Base-by-base conservation (phyloP, 2,888 invertebrate species). In the Dicyrtomina minuta region DNA sequence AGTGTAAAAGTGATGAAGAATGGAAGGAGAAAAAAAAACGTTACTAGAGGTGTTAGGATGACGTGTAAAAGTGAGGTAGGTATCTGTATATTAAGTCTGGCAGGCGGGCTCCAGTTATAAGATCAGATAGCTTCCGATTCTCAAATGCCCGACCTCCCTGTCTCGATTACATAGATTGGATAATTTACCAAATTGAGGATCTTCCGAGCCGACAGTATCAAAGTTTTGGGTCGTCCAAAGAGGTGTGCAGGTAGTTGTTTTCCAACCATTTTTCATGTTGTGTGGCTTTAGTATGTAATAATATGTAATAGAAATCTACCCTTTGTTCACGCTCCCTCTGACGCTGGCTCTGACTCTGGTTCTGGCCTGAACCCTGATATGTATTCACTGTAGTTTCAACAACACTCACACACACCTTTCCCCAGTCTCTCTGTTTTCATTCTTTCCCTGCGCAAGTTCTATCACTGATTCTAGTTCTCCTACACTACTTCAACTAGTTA, bases 121-220 rank as follows among this genome's bases (percentile, higher is more conserved):
- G 51, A 66, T 66, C 39, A 66, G 58, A 66, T 58, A 66, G 58
- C 59, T 58, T 66, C 66, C 51, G 66, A 70, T 60, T 70, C 65
- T 60, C 59, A 17, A 60, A 22, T 66, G 33, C n/a, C 66, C 70
- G 60, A 53, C 70, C 66, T 70, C 70, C 66, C 66, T 65, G 65
- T 70, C 70, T 70, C 65, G 55, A 70, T 70, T 70, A 65, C 65
- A 65, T 65, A 70, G 66, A 70, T 70, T 70, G 59, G 66, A 70
- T 70, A 70, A 70, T 70, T 70, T 72, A 70, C 70, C 43, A 71
- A 62, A 67, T 44, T 67, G 55, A 60, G 64, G 60, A 61, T 64
- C 69, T 49, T 41, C 24, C 20, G 24, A 56, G 26, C 2, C 56
- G 33, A 58, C 41, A 24, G 22, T 53, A 24, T 22, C 10, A 33